phyloP scores from a whole-genome alignment of 2,888 invertebrate species.

The Zaprionus obscuricornis region DNA sequence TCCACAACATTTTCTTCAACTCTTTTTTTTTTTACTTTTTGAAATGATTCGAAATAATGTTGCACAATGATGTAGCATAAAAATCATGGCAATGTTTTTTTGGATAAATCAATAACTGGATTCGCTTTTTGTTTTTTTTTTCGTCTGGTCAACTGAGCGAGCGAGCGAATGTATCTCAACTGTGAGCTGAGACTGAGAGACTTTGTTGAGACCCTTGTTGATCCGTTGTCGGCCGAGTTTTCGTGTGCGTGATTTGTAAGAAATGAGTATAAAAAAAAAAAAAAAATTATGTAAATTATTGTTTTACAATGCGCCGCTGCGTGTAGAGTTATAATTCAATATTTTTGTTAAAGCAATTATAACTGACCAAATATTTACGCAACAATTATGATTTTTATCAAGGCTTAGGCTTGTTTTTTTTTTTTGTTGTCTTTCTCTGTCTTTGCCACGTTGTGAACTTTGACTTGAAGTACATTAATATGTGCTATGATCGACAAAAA shows the following conservation, averaged over 20 bases:
- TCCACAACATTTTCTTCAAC: conserved; percentile 7
- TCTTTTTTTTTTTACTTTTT: conserved; percentile 23
- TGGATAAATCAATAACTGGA: conserved; percentile 65
- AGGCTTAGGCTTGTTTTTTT: neutral
- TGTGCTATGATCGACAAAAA: conserved; percentile 11
- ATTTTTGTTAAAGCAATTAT: conserved; percentile 72
- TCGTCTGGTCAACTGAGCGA: conserved; percentile 11
- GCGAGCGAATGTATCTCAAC: neutral
- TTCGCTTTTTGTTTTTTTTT: conserved; percentile 27
- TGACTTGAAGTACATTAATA: conserved; percentile 22
- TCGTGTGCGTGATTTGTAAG: conserved; percentile 69
- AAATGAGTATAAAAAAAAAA: conserved; percentile 3
- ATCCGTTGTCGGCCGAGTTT: conserved; percentile 13
- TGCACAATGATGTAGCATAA: conserved; percentile 71
- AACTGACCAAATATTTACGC: conserved; percentile 76
- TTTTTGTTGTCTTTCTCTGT: neutral
- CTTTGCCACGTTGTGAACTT: conserved; percentile 19
- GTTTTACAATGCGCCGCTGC: conserved; percentile 53
- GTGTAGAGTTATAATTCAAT: conserved; percentile 43
- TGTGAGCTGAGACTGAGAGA: neutral
- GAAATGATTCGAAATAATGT: conserved; percentile 66
- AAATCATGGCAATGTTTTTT: conserved; percentile 22
- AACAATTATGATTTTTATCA: conserved; percentile 73
- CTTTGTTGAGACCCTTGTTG: conserved; percentile 23
- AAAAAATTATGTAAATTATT: conserved; percentile 74